Evolutionary conservation across 2,113 vertebrate species (phyloP).

Genomic region (Ptyas mucosa): DNA sequence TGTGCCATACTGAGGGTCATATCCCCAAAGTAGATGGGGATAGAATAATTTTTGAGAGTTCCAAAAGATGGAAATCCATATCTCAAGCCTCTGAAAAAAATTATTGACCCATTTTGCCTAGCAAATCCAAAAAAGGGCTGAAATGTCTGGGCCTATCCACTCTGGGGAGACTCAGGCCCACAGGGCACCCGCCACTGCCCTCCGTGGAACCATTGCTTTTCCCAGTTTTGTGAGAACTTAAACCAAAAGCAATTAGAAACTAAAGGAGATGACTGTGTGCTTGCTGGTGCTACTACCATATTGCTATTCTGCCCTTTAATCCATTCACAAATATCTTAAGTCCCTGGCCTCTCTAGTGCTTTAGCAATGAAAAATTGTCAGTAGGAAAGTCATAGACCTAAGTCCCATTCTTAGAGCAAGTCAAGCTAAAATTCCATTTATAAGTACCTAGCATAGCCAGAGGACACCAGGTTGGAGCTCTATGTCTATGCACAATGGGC

Average conservation of each 20-base stretch:
- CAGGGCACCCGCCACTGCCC: not conserved
- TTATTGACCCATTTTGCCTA: not conserved
- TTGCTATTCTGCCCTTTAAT: not conserved
- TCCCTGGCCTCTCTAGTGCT: not conserved
- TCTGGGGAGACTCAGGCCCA: not conserved
- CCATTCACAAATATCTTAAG: not conserved
- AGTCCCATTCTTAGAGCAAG: not conserved
- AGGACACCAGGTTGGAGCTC: not conserved
- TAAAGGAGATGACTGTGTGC: not conserved
- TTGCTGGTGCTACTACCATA: not conserved
- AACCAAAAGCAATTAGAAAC: not conserved
- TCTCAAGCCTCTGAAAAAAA: not conserved
- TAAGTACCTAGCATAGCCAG: not conserved
- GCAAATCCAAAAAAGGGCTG: not conserved
- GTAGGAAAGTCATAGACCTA: not conserved
- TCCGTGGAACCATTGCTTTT: not conserved
- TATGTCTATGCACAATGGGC: not conserved
- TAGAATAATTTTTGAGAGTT: not conserved
- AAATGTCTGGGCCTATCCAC: not conserved
- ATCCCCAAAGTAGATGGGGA: not conserved
- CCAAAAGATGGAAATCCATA: not conserved
- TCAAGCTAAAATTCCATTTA: not conserved
- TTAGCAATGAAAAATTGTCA: not conserved
- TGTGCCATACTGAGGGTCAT: not conserved
- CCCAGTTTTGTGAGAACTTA: slow-evolving; percentile 1